These are phyloP conservation scores for Neopipo cinnamomea DNA, from an alignment of 2,113 vertebrate species.

Conservation along the genomic window DNA sequence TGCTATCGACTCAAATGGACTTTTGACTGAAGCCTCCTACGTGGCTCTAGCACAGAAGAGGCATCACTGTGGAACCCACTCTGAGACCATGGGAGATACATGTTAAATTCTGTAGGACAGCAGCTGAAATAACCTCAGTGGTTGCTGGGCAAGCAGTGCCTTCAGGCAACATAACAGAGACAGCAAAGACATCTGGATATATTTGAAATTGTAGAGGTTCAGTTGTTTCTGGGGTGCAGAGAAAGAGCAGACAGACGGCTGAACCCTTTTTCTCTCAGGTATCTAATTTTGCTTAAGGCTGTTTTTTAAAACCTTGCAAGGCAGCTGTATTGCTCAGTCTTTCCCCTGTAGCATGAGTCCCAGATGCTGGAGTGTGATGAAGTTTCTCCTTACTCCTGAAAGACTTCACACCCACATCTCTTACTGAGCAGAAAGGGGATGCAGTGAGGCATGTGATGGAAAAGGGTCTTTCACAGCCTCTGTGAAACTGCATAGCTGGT, in stretches of 20 bases:
- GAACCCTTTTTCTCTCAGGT: background rate
- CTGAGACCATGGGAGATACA: accelerated
- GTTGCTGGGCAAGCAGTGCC: background rate
- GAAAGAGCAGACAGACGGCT: background rate
- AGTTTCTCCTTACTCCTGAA: background rate
- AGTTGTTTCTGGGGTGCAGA: background rate
- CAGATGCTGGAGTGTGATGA: background rate
- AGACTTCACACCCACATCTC: background rate
- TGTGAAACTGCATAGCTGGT: background rate
- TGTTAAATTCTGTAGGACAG: background rate
- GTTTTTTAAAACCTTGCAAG: background rate
- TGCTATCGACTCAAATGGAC: background rate
- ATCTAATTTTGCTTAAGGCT: background rate
- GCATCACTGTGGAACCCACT: accelerated
- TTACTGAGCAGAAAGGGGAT: background rate
- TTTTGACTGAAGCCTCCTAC: background rate
- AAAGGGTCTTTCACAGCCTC: background rate
- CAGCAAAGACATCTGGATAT: background rate
- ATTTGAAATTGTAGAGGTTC: background rate
- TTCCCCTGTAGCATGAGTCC: background rate
- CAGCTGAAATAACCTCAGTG: background rate
- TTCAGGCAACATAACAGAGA: background rate
- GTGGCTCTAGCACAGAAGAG: background rate
- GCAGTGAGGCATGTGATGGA: background rate
- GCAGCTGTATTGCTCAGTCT: background rate